Conservation (phyloP, 2,113 vertebrate genomes). For the Spermophilus dauricus region DNA sequence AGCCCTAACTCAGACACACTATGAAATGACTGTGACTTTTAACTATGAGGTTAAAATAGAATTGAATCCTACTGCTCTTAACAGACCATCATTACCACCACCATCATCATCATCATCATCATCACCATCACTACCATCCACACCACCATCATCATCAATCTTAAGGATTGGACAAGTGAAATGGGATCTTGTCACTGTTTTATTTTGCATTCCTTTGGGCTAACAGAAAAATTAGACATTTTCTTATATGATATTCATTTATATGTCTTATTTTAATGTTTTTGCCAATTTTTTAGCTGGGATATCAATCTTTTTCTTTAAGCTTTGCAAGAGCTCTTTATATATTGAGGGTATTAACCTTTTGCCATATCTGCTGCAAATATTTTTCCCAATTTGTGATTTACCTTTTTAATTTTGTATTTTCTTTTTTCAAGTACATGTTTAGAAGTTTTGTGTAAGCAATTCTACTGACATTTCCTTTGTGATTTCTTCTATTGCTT, state of each 20-base stretch:
- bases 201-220: neutral
- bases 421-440: neutral
- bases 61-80: neutral
- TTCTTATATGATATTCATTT: neutral
- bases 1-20: neutral
- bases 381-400: neutral
- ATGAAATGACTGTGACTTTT: neutral
- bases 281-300: neutral
- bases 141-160: neutral
- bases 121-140: no score
- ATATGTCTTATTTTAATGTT: neutral
- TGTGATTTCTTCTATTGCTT: neutral
- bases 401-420: neutral
- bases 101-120: neutral
- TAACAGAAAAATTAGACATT: neutral
- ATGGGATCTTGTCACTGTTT: neutral
- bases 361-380: neutral
- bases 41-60: neutral
- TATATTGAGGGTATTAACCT: neutral
- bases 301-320: neutral
- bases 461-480: neutral
- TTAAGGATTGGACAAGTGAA: neutral
- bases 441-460: neutral
- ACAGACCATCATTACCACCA: neutral
- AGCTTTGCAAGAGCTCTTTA: neutral